Conservation (phyloP, 2,888 invertebrate genomes). For the Zeuzera pyrina region DNA sequence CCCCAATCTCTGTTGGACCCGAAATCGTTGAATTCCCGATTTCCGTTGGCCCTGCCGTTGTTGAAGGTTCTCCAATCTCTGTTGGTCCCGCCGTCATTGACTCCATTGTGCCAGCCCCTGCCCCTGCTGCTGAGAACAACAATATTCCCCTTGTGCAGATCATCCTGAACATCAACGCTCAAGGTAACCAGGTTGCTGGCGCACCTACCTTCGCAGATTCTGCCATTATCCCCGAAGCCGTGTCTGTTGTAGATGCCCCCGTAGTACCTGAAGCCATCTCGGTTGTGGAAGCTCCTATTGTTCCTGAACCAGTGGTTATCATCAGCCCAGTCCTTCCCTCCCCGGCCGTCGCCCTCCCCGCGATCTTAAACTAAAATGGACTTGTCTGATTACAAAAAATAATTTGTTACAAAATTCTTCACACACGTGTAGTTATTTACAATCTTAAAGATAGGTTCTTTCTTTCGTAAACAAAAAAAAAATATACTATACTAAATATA, state of each 20-base stretch:
- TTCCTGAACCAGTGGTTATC: neutral
- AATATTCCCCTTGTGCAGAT: neutral
- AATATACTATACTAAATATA: no score
- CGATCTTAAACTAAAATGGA: no score
- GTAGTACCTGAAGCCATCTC: neutral
- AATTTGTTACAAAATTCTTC: no score
- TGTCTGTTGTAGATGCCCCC: neutral
- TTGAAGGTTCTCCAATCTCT: neutral
- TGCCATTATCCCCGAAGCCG: neutral
- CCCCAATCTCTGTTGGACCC: slow-evolving; percentile 12
- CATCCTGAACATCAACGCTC: neutral
- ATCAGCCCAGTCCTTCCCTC: no score
- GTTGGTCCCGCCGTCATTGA: neutral
- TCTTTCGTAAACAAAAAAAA: no score
- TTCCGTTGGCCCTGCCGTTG: slow-evolving; percentile 2
- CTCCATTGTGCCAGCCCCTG: neutral
- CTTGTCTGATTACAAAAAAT: no score
- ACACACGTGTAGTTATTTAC: no score
- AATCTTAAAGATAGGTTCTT: no score
- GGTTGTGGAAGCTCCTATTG: neutral
- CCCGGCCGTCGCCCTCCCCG: no score
- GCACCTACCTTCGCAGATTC: neutral
- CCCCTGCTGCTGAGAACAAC: neutral
- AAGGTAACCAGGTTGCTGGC: neutral
- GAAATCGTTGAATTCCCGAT: slow-evolving; percentile 6